phyloP scores from a whole-genome alignment of 2,888 invertebrate species.

The Dyspetes luteomarginatus region DNA sequence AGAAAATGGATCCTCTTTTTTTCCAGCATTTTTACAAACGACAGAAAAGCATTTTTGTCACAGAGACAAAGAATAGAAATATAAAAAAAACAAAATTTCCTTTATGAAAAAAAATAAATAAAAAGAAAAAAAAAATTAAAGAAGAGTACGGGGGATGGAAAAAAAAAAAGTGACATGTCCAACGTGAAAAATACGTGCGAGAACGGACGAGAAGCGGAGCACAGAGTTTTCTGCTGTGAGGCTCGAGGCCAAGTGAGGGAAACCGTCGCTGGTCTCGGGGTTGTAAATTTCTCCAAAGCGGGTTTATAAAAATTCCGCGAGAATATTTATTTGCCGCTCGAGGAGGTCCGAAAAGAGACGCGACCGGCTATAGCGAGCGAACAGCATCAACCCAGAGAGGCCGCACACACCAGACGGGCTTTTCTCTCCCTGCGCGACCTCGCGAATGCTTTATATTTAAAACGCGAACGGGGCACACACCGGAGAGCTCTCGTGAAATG shows the following conservation, averaged over 20 bases:
- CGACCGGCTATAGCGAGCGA: neutral
- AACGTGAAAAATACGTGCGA: conserved; percentile 32
- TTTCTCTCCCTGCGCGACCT: conserved; percentile 9
- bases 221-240: conserved; percentile 11
- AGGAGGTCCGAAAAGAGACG: conserved; percentile 38
- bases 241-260: conserved; percentile 13
- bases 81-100: too few species aligned
- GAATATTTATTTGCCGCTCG: conserved; percentile 62
- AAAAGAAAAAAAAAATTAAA: neutral
- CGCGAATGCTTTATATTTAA: conserved; percentile 50
- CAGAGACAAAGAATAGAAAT: neutral
- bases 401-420: neutral
- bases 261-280: conserved; percentile 1
- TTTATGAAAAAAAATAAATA: conserved; percentile 1
- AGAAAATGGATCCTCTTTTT: too few species aligned
- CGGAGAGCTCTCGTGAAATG: neutral
- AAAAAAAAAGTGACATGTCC: conserved; percentile 14
- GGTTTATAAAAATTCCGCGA: conserved; percentile 65
- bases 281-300: conserved; percentile 60
- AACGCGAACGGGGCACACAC: conserved; percentile 43
- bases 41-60: conserved; percentile 22
- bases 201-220: neutral
- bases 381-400: neutral
- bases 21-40: neutral
- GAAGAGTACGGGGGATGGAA: neutral